Conservation (phyloP, 2,888 invertebrate genomes). For the Coleophora flavipennella region DNA sequence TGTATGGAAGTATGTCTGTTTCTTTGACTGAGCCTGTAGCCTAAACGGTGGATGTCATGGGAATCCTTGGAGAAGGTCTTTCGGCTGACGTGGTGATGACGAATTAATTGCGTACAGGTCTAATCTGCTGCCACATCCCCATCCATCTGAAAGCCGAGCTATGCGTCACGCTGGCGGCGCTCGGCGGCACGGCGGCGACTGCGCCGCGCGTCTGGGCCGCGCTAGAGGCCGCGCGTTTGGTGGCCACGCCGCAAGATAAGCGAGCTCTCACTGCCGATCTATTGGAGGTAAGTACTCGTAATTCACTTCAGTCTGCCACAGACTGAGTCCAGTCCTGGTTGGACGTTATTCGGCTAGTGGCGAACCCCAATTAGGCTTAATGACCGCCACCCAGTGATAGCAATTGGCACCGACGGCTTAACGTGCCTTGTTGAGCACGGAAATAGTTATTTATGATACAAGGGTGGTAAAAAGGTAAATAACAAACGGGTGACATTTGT, state of each 20-base stretch:
- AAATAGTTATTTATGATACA: too few relatives aligned
- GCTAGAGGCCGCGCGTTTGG: slow-evolving; percentile 85
- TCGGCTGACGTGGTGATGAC: too few relatives aligned
- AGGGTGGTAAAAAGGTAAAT: too few relatives aligned
- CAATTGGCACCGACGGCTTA: too few relatives aligned
- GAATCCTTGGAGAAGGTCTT: too few relatives aligned
- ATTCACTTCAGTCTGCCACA: too few relatives aligned
- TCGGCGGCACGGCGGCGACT: slow-evolving; percentile 84
- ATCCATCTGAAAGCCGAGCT: slow-evolving; percentile 88
- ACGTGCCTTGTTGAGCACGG: too few relatives aligned
- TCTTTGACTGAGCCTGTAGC: too few relatives aligned
- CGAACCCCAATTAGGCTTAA: slow-evolving; percentile 74
- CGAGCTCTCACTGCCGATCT: slow-evolving; percentile 85
- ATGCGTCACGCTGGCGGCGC: slow-evolving; percentile 82
- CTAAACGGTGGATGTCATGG: too few relatives aligned
- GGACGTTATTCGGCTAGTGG: slow-evolving; percentile 85
- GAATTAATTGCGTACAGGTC: slow-evolving; percentile 64
- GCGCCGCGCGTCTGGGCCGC: slow-evolving; percentile 89
- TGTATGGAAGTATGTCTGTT: too few relatives aligned
- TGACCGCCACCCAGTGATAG: too few relatives aligned
- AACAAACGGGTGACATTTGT: too few relatives aligned
- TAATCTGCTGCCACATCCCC: slow-evolving; percentile 90
- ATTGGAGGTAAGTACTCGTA: slow-evolving; percentile 82
- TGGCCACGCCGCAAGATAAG: slow-evolving; percentile 75
- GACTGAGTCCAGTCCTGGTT: slow-evolving; percentile 88